Percentiles rank a stretch among this genome's conserved stretches.
Conservation (phyloP, 2,113 vertebrate genomes). For the Perognathus longimembris region DNA sequence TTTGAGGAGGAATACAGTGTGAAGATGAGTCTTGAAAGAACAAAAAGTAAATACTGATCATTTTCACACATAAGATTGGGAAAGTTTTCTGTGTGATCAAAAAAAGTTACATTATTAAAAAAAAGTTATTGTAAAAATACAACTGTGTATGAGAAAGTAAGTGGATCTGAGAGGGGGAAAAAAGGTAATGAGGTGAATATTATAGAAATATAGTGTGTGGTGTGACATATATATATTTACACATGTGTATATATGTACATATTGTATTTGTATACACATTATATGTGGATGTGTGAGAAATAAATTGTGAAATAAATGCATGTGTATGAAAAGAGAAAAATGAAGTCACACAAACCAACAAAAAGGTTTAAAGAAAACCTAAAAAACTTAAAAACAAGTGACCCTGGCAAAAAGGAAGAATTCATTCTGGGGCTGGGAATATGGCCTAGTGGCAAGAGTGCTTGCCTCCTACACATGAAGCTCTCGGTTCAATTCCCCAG, state of each 20-base stretch:
- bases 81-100: slow-evolving; percentile 2
- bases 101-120: not conserved
- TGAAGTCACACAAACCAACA: not conserved
- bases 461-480: too few species aligned
- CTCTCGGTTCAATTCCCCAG: too few species aligned
- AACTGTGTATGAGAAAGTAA: too few species aligned
- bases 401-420: not conserved
- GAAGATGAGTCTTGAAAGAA: not conserved
- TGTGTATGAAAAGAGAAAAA: not conserved
- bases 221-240: too few species aligned
- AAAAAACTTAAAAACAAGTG: not conserved
- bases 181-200: too few species aligned
- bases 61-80: not conserved
- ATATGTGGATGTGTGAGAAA: not conserved
- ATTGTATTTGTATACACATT: not conserved
- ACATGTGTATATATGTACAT: too few species aligned
- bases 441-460: too few species aligned
- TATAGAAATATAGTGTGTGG: too few species aligned
- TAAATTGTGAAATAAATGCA: not conserved
- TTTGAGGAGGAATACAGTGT: not conserved
- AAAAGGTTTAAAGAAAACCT: too few species aligned
- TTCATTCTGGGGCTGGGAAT: too few species aligned
- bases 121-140: too few species aligned
- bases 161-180: too few species aligned
- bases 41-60: not conserved